These are phyloP conservation scores for Cerastis rubricosa DNA, from an alignment of 2,888 invertebrate species.

Conservation along the genomic window DNA sequence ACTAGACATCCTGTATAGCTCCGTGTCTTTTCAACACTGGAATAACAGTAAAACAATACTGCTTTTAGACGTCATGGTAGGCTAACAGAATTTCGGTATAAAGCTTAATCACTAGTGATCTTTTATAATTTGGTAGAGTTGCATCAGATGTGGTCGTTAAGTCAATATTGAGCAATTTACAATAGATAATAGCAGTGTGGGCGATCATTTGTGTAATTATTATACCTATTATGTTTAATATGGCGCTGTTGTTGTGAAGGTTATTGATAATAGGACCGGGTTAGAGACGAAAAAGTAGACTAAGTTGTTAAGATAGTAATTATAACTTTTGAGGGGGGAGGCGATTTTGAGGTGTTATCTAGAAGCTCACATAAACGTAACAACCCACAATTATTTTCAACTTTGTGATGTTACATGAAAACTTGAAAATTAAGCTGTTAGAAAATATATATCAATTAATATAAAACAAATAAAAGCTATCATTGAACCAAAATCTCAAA, in stretches of 20 bases:
- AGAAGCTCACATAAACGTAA: background rate
- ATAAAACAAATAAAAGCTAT: background rate
- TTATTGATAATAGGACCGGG: slow-evolving; percentile 25
- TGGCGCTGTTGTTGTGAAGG: slow-evolving; percentile 46
- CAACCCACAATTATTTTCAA: background rate
- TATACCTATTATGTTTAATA: slow-evolving; percentile 51
- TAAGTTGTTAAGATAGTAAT: background rate
- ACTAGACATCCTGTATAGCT: no score
- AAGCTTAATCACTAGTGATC: slow-evolving; percentile 19
- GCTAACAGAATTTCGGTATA: background rate
- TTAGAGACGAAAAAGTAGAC: slow-evolving; percentile 12
- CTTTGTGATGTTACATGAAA: background rate
- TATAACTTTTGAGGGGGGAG: background rate
- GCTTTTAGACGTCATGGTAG: no score
- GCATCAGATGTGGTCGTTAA: slow-evolving; percentile 48
- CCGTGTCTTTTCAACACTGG: no score
- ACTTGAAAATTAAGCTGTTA: background rate
- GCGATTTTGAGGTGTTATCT: background rate
- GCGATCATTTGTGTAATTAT: slow-evolving; percentile 58
- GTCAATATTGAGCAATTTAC: slow-evolving; percentile 59
- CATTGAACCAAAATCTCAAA: background rate
- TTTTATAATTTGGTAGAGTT: slow-evolving; percentile 48
- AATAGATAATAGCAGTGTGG: slow-evolving; percentile 45
- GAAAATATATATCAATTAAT: background rate
- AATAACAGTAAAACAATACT: no score